Evolutionary conservation across 2,797 vertebrate species (phyloP).

Genomic region (Chaenodraco wilsoni): DNA sequence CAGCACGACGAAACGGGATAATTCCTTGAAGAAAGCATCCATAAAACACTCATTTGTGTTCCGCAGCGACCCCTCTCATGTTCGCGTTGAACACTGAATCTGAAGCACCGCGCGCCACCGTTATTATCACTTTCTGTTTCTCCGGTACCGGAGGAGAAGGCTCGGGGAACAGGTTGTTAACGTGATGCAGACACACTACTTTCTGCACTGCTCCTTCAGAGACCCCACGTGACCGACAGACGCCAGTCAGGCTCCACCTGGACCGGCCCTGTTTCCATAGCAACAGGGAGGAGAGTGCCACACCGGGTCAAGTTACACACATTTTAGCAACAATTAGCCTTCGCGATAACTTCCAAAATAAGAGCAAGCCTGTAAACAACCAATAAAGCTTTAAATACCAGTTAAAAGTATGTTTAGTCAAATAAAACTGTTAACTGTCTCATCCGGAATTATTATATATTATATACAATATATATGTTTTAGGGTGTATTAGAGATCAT

Average conservation of each 20-base stretch:
- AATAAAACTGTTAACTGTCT: not conserved
- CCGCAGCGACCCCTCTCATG: conserved; percentile 2
- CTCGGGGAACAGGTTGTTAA: conserved; percentile 1
- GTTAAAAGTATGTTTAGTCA: not conserved
- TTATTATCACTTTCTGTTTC: not conserved
- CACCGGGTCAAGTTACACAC: conserved; percentile 2
- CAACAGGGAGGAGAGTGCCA: conserved; percentile 68
- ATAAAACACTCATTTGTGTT: not conserved
- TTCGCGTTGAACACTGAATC: not conserved
- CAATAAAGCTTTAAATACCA: too few relatives aligned
- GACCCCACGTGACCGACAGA: conserved; percentile 83
- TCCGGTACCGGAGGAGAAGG: not conserved
- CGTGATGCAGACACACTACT: conserved; percentile 54
- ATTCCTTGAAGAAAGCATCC: conserved; percentile 17
- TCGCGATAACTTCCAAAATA: not conserved
- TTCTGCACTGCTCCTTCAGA: conserved; percentile 80
- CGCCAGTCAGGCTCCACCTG: conserved; percentile 88
- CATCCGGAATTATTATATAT: not conserved
- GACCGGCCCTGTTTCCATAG: conserved; percentile 83
- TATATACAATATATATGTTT: not conserved
- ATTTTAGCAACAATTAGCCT: not conserved
- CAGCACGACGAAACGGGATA: not conserved
- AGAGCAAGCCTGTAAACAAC: not conserved
- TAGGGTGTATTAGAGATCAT: not conserved
- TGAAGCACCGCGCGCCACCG: not conserved